Evolutionary conservation across 2,113 vertebrate species (phyloP).

Genomic region (Hippocampus comes): DNA sequence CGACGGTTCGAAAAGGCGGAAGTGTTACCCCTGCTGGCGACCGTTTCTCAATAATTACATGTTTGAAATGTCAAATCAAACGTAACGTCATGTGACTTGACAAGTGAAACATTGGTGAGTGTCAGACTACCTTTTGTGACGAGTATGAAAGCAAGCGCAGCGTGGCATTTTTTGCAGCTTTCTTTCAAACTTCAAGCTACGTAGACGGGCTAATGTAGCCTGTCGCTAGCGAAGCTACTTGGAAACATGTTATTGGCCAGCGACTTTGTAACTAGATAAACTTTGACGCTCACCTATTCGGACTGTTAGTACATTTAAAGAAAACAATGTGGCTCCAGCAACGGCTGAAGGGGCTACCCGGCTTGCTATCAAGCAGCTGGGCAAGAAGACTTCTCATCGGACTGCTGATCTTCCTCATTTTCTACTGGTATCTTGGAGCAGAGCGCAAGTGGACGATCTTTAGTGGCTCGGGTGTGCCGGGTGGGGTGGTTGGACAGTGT

Average conservation of each 20-base stretch:
- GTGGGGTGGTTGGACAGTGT: conserved; percentile 76
- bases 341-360: conserved; percentile 88
- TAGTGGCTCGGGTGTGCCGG: conserved; percentile 61
- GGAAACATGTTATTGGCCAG: not conserved
- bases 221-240: not conserved
- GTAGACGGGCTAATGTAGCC: conserved; percentile 29
- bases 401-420: conserved; percentile 79
- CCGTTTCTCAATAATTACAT: not conserved
- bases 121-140: not conserved
- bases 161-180: not conserved
- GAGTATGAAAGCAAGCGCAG: conserved; percentile 18
- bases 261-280: conserved; percentile 2
- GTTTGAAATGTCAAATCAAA: not conserved
- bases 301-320: not conserved
- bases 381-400: conserved; percentile 81
- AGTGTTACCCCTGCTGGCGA: conserved; percentile 7
- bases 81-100: rapidly evolving
- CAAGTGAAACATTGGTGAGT: not conserved
- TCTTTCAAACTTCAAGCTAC: not conserved
- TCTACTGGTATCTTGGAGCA: conserved; percentile 83
- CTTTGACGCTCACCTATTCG: not conserved
- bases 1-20: conserved; percentile 31
- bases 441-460: conserved; percentile 70
- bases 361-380: conserved; percentile 93
- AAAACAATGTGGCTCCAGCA: conserved; percentile 86